Conservation (phyloP, 2,888 invertebrate species). For the Rhingia rostrata region DNA sequence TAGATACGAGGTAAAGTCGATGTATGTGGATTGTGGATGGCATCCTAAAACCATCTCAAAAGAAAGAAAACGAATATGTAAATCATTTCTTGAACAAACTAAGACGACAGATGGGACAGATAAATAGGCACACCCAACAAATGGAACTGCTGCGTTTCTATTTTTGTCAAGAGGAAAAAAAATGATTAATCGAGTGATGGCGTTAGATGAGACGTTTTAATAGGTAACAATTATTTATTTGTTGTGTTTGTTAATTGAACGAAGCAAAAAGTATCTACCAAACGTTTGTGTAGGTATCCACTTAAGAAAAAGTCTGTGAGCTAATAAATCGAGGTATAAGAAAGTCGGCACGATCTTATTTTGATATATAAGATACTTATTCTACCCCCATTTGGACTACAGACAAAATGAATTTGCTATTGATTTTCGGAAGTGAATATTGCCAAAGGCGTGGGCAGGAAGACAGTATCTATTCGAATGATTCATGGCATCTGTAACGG, state of each 20-base stretch:
- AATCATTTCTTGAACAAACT: conserved; percentile 4
- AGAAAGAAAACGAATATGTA: conserved; percentile 1
- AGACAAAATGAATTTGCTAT: too few species aligned
- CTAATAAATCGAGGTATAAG: too few species aligned
- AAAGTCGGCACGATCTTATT: too few species aligned
- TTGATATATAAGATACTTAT: too few species aligned
- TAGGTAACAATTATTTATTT: conserved; percentile 15
- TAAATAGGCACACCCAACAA: conserved; percentile 25
- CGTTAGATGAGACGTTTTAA: neutral
- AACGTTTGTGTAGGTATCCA: too few species aligned
- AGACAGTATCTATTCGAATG: too few species aligned
- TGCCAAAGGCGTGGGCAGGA: too few species aligned
- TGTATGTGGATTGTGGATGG: neutral
- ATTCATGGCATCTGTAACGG: too few species aligned
- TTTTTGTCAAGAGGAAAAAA: conserved; percentile 7
- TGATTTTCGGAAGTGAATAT: too few species aligned
- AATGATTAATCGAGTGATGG: conserved; percentile 18
- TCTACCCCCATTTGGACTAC: too few species aligned
- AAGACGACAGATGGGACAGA: conserved; percentile 28
- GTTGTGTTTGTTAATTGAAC: neutral
- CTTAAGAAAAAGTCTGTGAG: too few species aligned
- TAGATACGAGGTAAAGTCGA: neutral
- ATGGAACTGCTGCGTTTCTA: conserved; percentile 26
- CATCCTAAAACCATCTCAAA: neutral
- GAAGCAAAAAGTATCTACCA: too few species aligned